A percentile compares a stretch with the other conserved stretches of the same genome.
Evolutionary conservation across 2,797 vertebrate species (phyloP).

Genomic region (Acanthurus leucopareius): DNA sequence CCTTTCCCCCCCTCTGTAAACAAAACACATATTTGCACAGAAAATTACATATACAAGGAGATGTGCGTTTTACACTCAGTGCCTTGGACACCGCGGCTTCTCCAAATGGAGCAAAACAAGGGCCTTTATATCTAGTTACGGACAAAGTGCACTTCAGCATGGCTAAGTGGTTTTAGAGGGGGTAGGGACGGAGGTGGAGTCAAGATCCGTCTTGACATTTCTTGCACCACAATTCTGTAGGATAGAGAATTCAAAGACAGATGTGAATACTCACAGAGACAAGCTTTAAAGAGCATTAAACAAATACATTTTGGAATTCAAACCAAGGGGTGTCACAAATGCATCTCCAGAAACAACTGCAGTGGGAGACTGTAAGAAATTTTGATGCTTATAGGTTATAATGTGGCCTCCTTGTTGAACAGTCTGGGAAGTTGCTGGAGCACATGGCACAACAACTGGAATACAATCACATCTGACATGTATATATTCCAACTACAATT

Average conservation of each 20-base stretch:
- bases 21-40: conserved; percentile 88
- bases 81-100: conserved; percentile 79
- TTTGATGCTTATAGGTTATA: conserved; percentile 86
- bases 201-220: conserved; percentile 85
- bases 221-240: conserved; percentile 71
- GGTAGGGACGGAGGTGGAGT: conserved; percentile 73
- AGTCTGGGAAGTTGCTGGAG: conserved; percentile 65
- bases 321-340: conserved; percentile 81
- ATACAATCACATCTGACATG: conserved; percentile 79
- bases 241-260: conserved; percentile 80
- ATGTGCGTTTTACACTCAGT: conserved; percentile 84
- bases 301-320: conserved; percentile 84
- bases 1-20: conserved; percentile 78
- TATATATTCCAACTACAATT: conserved; percentile 78
- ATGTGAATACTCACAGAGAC: conserved; percentile 80
- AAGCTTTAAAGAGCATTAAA: conserved; percentile 88
- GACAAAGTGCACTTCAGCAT: conserved; percentile 82
- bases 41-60: conserved; percentile 84
- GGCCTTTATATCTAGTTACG: conserved; percentile 80
- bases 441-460: conserved; percentile 75
- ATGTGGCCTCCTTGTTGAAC: conserved; percentile 77
- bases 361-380: conserved; percentile 54
- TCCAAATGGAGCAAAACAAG: conserved; percentile 81
- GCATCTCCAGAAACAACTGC: conserved; percentile 68
- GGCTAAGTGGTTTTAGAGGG: conserved; percentile 83